phyloP scores from a whole-genome alignment of 2,113 vertebrate species.

The Leucosticte australis region DNA sequence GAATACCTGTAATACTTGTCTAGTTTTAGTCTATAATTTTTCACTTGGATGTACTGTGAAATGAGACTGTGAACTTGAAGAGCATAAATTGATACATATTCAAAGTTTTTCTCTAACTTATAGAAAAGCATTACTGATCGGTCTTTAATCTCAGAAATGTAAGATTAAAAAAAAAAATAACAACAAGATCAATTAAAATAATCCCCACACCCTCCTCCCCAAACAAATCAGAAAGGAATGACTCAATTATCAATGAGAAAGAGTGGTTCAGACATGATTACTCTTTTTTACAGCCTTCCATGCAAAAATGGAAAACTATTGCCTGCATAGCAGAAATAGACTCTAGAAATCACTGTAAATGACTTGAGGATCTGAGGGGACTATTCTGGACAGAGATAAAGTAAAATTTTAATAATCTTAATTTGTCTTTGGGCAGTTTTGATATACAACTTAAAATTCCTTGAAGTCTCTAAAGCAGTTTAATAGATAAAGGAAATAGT shows the following conservation, averaged over 20 bases:
- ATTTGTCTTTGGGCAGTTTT: constrained; percentile 6
- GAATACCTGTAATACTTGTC: not conserved
- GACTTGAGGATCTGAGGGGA: not conserved
- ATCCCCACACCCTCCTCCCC: rapidly evolving
- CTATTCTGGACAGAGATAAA: not conserved
- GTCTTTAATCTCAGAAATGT: not conserved
- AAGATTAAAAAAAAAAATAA: not conserved
- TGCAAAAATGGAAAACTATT: not conserved
- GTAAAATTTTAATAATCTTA: not conserved
- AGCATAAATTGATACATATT: not conserved
- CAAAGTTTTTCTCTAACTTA: not conserved
- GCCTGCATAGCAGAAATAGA: not conserved
- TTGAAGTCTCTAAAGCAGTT: constrained; percentile 34
- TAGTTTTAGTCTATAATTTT: not conserved
- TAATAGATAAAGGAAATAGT: constrained; percentile 4
- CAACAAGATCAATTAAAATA: not conserved
- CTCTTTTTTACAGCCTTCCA: not conserved
- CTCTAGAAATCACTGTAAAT: not conserved
- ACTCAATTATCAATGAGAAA: not conserved
- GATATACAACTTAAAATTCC: not conserved
- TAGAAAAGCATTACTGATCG: not conserved
- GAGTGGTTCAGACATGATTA: not conserved
- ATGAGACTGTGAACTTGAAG: not conserved
- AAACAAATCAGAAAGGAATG: not conserved
- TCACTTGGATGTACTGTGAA: not conserved